phyloP scores from a whole-genome alignment of 2,113 vertebrate species.

The Pogona vitticeps region DNA sequence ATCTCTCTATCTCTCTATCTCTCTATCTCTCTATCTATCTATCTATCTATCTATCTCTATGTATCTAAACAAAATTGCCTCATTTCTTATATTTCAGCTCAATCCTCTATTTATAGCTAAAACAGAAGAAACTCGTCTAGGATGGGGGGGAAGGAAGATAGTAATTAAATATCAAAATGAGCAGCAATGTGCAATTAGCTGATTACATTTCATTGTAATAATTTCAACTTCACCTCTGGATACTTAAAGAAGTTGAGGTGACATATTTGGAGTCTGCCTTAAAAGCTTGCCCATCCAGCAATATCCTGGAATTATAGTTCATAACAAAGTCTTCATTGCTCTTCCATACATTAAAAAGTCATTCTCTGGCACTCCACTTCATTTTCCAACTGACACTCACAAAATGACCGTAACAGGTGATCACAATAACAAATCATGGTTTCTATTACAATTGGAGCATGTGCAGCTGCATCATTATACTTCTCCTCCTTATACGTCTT shows the following conservation, averaged over 20 bases:
- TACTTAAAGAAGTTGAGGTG: not conserved
- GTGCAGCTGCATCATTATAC: not conserved
- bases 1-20: too few relatives aligned
- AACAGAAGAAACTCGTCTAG: too few relatives aligned
- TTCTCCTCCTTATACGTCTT: too few relatives aligned
- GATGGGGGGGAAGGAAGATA: too few relatives aligned
- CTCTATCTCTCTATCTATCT: too few relatives aligned
- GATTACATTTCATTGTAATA: too few relatives aligned
- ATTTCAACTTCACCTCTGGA: conserved; percentile 6
- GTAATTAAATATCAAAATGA: not conserved
- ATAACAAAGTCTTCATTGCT: conserved; percentile 2
- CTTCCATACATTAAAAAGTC: conserved; percentile 8
- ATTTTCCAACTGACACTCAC: conserved; percentile 4
- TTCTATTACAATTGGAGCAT: not conserved
- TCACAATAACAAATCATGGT: not conserved
- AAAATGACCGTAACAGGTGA: not conserved
- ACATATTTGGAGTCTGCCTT: not conserved
- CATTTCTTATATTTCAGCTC: too few relatives aligned
- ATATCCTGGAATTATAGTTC: not conserved
- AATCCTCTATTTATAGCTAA: too few relatives aligned
- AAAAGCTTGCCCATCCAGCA: not conserved
- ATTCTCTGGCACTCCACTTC: not conserved
- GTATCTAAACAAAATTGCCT: too few relatives aligned
- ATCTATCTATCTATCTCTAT: too few relatives aligned
- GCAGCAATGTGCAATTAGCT: not conserved